Evolutionary conservation across 1,140 invertebrate genomes (phyloP), one percentile per base, ranked within the genome.

Genomic region (Sinella curviseta): DNA sequence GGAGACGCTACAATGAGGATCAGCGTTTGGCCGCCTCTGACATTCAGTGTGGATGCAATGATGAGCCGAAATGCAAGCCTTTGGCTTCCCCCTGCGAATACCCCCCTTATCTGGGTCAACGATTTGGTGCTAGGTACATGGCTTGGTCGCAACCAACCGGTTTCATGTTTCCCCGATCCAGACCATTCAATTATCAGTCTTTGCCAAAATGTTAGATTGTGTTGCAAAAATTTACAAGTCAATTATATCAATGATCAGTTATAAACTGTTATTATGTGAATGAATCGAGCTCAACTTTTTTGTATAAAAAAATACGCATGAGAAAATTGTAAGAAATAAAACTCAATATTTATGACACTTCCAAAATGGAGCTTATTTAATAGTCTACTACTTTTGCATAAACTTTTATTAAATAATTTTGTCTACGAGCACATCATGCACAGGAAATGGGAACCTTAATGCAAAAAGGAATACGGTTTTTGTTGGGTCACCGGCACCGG

Each of bases 1-100:
- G 82, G 82, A 48, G 82, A 26, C 77, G 79, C 0, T 82, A 79
- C 76, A 80, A 82, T 28, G 79, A 82, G 16, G 82, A 82, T 28
- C 74, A 79, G 30, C 54, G 82, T 28, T 17, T 35, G 17, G 39
- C 20, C 0, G 36, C 34, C 0, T 78, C 70, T 60, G 77, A 79
- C 34, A 33, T 82, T 20, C 31, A 31, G 24, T 82, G 82, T 76
- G 79, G 79, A 0, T 82, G 82, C 48, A 55, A 36, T 33, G 54
- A 77, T 14, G 79, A 77, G n/a, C 70, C 78, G 0, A 67, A 78
- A 20, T 79, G 75, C 54, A 57, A 77, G 26, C 74, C 36, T 4
- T 65, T 65, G 35, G 16, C 39, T 24, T 33, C 65, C 1, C 39
- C n/a, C 0, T 82, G 82, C 74, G 82, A 81, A 26, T 82, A 76